A percentile compares a stretch with the other conserved stretches of the same genome.
These are phyloP conservation scores for Tachina lurida DNA, from an alignment of 2,888 invertebrate genomes.

Conservation along the genomic window DNA sequence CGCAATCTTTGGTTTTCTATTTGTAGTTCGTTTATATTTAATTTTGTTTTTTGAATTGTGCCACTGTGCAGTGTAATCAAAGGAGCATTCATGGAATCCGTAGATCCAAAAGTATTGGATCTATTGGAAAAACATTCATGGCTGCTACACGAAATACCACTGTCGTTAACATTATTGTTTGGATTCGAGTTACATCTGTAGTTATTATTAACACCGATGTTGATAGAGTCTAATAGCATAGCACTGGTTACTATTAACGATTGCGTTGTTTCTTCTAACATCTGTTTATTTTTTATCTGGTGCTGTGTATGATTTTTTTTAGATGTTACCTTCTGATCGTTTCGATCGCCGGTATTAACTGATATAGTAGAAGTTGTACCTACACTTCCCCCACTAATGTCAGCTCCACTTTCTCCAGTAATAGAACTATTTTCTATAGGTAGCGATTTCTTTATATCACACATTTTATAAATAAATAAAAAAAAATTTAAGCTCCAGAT, in stretches of 20 bases:
- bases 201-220: constrained; percentile 40
- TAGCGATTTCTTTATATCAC: constrained; percentile 47
- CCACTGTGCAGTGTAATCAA: not conserved
- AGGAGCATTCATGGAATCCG: constrained; percentile 58
- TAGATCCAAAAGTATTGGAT: constrained; percentile 62
- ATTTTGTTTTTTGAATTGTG: constrained; percentile 3
- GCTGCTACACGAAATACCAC: constrained; percentile 20
- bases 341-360: constrained; percentile 64
- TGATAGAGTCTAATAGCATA: constrained; percentile 75
- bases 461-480: constrained; percentile 36
- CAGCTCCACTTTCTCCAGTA: not conserved
- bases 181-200: not conserved
- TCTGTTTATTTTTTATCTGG: constrained; percentile 64
- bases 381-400: constrained; percentile 20
- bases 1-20: constrained; percentile 80
- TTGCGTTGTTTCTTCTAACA: constrained; percentile 80
- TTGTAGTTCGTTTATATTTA: constrained; percentile 79
- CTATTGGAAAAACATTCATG: constrained; percentile 21
- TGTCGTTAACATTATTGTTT: constrained; percentile 14
- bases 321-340: constrained; percentile 20
- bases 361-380: constrained; percentile 67
- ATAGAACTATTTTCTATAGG: not conserved
- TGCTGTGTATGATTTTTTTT: constrained; percentile 9
- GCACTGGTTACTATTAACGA: constrained; percentile 81
- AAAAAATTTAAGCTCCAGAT: not conserved